Conservation (phyloP, 2,888 invertebrate genomes). For the Drosophila nr. perissopoda region DNA sequence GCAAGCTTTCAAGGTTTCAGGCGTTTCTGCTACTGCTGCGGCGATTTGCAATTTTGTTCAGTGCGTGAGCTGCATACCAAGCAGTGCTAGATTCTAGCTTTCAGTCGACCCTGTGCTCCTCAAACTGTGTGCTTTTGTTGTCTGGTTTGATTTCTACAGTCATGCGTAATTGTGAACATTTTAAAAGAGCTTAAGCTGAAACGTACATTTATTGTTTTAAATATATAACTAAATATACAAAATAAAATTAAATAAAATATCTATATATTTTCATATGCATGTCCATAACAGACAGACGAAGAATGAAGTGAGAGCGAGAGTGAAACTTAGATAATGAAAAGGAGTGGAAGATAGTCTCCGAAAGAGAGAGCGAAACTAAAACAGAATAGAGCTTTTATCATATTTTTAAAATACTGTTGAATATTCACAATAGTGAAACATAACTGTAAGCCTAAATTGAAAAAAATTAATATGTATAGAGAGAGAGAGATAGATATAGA, state of each 20-base stretch:
- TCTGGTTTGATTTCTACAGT: not conserved
- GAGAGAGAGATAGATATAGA: not conserved
- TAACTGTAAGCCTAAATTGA: not conserved
- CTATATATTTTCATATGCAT: not conserved
- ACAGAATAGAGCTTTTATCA: not conserved
- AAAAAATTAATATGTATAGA: too few species aligned
- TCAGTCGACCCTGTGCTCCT: not conserved
- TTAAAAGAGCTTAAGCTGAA: not conserved
- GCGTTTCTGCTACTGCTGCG: constrained; percentile 42
- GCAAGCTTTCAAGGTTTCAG: constrained; percentile 66
- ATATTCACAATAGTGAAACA: not conserved
- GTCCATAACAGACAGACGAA: not conserved
- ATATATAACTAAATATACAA: not conserved
- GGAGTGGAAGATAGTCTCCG: not conserved
- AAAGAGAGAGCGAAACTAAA: not conserved
- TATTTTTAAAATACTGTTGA: not conserved
- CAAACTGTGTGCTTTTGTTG: constrained; percentile 15
- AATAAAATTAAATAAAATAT: not conserved
- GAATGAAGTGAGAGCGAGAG: not conserved
- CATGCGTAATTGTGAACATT: not conserved
- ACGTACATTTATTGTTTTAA: not conserved
- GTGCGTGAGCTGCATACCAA: constrained; percentile 37
- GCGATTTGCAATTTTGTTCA: constrained; percentile 50
- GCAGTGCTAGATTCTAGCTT: constrained; percentile 1
- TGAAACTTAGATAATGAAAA: not conserved